Percentiles rank a stretch among this genome's conserved stretches.
phyloP scores from a whole-genome alignment of 2,797 vertebrate genomes.

The Falco biarmicus region DNA sequence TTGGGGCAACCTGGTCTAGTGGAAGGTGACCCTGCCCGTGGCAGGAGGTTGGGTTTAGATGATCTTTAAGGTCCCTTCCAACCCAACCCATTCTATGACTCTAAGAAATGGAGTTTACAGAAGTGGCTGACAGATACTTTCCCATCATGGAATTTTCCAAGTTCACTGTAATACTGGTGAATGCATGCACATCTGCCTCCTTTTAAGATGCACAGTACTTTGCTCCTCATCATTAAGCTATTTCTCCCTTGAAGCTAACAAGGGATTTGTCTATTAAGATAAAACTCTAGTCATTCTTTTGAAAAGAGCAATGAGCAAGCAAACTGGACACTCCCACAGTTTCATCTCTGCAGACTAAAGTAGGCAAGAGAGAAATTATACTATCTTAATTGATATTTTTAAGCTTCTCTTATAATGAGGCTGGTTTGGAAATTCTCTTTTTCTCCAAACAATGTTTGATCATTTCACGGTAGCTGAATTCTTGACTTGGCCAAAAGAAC shows the following conservation, averaged over 20 bases:
- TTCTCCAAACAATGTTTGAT: conserved; percentile 65
- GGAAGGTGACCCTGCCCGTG: too few relatives aligned
- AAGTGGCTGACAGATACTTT: neutral
- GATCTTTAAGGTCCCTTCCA: too few relatives aligned
- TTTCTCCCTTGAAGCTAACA: conserved; percentile 86
- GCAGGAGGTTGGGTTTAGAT: too few relatives aligned
- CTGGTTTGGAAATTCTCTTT: conserved; percentile 73
- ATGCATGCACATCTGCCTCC: neutral
- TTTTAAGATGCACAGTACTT: conserved; percentile 26
- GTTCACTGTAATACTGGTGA: neutral
- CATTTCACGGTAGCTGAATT: conserved; percentile 71
- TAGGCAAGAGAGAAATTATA: conserved; percentile 80
- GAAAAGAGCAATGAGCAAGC: conserved; percentile 74
- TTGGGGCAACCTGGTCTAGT: too few relatives aligned
- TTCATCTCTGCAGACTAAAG: conserved; percentile 84
- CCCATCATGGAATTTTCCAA: neutral
- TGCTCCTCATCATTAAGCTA: conserved; percentile 79
- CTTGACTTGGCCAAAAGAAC: conserved; percentile 71
- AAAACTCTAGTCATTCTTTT: conserved; percentile 66
- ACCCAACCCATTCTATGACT: too few relatives aligned
- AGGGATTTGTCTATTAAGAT: conserved; percentile 77
- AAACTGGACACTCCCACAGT: conserved; percentile 77
- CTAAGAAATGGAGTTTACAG: neutral
- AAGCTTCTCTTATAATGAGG: conserved; percentile 83
- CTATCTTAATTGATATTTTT: conserved; percentile 86